Percentiles rank a stretch among this genome's conserved stretches.
These are phyloP conservation scores for Manis javanica DNA, from an alignment of 2,797 vertebrate genomes.

Conservation along the genomic window DNA sequence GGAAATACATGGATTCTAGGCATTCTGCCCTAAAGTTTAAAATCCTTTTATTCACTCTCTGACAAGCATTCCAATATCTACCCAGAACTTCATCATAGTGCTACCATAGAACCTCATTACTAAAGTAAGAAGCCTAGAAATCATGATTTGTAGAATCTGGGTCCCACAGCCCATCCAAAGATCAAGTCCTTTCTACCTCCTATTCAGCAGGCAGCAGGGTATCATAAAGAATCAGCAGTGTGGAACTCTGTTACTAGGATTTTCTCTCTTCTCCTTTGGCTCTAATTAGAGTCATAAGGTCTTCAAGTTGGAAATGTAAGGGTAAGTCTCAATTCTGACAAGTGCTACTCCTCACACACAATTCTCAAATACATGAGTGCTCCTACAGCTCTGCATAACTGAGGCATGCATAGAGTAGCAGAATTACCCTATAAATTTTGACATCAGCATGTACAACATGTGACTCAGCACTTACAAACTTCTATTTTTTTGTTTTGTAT, in stretches of 20 bases:
- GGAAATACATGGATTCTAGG: background rate
- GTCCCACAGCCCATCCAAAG: background rate
- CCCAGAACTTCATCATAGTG: background rate
- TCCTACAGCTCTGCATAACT: background rate
- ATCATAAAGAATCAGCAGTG: background rate
- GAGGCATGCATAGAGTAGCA: background rate
- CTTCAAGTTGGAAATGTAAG: background rate
- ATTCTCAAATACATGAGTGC: background rate
- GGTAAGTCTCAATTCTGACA: background rate
- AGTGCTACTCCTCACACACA: background rate
- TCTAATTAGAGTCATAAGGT: background rate
- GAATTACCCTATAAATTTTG: slow-evolving; percentile 14
- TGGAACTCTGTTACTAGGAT: background rate
- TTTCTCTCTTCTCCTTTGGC: slow-evolving; percentile 1
- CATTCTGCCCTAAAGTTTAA: background rate
- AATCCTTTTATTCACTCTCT: background rate
- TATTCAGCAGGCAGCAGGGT: background rate
- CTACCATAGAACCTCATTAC: background rate
- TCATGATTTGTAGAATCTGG: background rate
- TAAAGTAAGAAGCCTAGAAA: slow-evolving; percentile 17
- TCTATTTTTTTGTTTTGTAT: background rate
- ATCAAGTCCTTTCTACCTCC: background rate
- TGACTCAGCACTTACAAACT: background rate
- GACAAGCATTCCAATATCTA: background rate
- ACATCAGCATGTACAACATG: background rate